A percentile compares a stretch with the other conserved stretches of the same genome.
Conservation (phyloP, 1,140 invertebrate species). For the Drosophila fuyamai region DNA sequence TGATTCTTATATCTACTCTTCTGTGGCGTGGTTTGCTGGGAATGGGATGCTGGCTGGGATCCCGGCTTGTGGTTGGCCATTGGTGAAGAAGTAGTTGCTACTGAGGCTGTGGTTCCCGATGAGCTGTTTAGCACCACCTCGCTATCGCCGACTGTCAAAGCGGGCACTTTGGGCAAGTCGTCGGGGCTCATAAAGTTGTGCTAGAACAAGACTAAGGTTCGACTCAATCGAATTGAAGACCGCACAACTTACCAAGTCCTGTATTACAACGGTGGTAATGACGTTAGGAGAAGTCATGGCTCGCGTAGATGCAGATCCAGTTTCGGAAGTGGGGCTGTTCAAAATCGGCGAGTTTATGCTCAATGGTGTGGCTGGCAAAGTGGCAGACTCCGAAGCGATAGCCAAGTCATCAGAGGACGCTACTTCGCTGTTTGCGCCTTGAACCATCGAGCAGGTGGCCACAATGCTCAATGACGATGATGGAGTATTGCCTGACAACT, state of each 20-base stretch:
- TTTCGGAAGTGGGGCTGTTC: slow-evolving; percentile 56
- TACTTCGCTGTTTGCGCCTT: slow-evolving; percentile 30
- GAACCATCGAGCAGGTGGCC: slow-evolving; percentile 59
- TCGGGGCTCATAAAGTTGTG: slow-evolving; percentile 47
- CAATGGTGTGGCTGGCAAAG: slow-evolving; percentile 53
- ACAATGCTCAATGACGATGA: slow-evolving; percentile 56
- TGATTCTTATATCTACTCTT: slow-evolving; percentile 64
- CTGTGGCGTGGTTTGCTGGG: slow-evolving; percentile 46
- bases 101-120: slow-evolving; percentile 67
- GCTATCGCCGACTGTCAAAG: slow-evolving; percentile 17
- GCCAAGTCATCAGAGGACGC: slow-evolving; percentile 34
- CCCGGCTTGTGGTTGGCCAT: slow-evolving; percentile 41
- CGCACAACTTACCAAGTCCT: slow-evolving; percentile 48
- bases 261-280: slow-evolving; percentile 63
- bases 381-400: slow-evolving; percentile 42
- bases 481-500: slow-evolving; percentile 22
- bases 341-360: slow-evolving; percentile 44
- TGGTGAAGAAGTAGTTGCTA: slow-evolving; percentile 61
- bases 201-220: slow-evolving; percentile 9
- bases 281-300: slow-evolving; percentile 63
- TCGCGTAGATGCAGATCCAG: slow-evolving; percentile 59
- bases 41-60: slow-evolving; percentile 11
- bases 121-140: slow-evolving; percentile 66
- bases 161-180: slow-evolving; percentile 58
- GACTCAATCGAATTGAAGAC: too few relatives aligned